These are phyloP conservation scores for Automeris io DNA, from an alignment of 2,888 invertebrate species.

Conservation along the genomic window DNA sequence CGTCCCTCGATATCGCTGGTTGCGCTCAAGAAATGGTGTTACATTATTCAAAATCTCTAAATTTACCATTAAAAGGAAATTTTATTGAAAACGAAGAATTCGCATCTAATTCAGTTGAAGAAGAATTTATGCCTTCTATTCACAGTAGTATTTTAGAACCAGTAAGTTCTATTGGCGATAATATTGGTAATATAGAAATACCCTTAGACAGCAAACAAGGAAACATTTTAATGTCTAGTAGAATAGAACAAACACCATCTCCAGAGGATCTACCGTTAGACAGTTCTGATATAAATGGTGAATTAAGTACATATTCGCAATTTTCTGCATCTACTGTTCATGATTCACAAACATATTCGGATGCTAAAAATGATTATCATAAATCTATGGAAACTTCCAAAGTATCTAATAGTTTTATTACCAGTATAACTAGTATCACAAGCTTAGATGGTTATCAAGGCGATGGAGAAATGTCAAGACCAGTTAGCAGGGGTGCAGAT, in stretches of 20 bases:
- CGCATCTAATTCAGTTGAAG: conserved; percentile 60
- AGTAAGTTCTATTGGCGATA: conserved; percentile 70
- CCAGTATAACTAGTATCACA: conserved; percentile 92
- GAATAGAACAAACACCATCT: conserved; percentile 88
- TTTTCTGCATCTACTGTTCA: conserved; percentile 68
- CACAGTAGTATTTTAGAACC: conserved; percentile 78
- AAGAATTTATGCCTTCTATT: conserved; percentile 80
- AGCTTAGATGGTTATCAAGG: conserved; percentile 96
- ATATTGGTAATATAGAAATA: conserved; percentile 74
- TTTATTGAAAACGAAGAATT: conserved; percentile 36
- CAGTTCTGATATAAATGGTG: conserved; percentile 80
- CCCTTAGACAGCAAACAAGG: conserved; percentile 69
- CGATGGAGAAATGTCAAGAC: conserved; percentile 92
- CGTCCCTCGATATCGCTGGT: conserved; percentile 16
- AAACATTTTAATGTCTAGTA: conserved; percentile 45
- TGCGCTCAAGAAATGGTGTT: conserved; percentile 32
- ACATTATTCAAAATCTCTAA: conserved; percentile 37
- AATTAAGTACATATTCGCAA: conserved; percentile 74
- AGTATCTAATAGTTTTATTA: conserved; percentile 86
- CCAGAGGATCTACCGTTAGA: conserved; percentile 91
- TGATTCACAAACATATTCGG: conserved; percentile 74
- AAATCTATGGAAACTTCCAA: conserved; percentile 80
- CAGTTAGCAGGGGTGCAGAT: conserved; percentile 88
- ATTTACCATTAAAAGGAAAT: conserved; percentile 23
- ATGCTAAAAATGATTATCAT: conserved; percentile 77